A percentile compares a stretch with the other conserved stretches of the same genome.
Conservation (phyloP, 2,797 vertebrate species). For the Neopelma chrysocephalum region DNA sequence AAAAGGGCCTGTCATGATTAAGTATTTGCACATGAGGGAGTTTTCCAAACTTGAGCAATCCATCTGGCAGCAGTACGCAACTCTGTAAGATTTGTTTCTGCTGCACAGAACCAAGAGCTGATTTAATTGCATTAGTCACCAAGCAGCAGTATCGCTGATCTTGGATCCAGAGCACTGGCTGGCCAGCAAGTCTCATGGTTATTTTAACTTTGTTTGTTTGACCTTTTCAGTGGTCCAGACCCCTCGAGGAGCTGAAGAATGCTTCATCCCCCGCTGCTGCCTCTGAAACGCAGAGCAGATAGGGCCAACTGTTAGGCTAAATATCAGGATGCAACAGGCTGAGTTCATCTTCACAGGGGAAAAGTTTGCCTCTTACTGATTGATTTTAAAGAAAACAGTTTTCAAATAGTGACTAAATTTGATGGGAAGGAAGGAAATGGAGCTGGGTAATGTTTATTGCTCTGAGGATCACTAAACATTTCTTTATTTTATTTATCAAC, state of each 20-base stretch:
- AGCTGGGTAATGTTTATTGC: background rate
- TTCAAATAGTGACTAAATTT: background rate
- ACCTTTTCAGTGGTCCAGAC: constrained; percentile 39
- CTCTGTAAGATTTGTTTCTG: constrained; percentile 50
- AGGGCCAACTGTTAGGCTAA: background rate
- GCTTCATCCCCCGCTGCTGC: background rate
- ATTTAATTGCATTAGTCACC: constrained; percentile 73
- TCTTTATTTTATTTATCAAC: background rate
- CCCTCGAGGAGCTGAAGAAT: constrained; percentile 10
- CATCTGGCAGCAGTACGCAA: constrained; percentile 61
- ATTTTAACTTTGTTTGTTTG: constrained; percentile 44
- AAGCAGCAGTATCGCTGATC: constrained; percentile 53
- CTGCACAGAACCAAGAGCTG: constrained; percentile 8
- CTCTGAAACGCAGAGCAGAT: accelerated
- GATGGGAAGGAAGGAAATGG: background rate
- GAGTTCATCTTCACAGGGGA: background rate
- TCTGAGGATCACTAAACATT: background rate
- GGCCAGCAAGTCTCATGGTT: constrained; percentile 17
- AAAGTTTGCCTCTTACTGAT: background rate
- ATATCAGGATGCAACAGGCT: background rate
- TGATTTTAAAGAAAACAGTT: background rate
- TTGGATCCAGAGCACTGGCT: constrained; percentile 38
- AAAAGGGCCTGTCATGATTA: constrained; percentile 56
- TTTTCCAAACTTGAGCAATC: constrained; percentile 77
- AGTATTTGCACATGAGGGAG: constrained; percentile 46